A percentile compares a stretch with the other conserved stretches of the same genome.
Conservation (phyloP, 2,113 vertebrate species). For the Cairina moschata region DNA sequence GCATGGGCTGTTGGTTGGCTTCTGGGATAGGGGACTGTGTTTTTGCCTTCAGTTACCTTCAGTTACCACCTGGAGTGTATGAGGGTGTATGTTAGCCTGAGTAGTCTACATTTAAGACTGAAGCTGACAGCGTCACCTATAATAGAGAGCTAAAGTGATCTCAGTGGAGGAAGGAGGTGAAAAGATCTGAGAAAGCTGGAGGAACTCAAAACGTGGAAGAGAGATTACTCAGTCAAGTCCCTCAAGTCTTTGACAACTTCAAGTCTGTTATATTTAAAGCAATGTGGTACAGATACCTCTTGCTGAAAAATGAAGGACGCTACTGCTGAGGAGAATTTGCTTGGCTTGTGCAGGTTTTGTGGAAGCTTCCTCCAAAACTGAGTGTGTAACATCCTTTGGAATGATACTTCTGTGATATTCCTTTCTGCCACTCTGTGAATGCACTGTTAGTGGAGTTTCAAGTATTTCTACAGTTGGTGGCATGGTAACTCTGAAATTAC, state of each 20-base stretch:
- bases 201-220: not conserved
- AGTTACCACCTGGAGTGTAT: not conserved
- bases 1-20: fast-evolving
- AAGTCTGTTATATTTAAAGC: not conserved
- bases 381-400: fast-evolving
- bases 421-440: not conserved
- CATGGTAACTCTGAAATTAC: not conserved
- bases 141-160: not conserved
- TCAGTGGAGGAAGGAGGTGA: not conserved
- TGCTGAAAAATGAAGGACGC: not conserved
- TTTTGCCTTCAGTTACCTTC: too few species aligned
- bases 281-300: not conserved
- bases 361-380: not conserved
- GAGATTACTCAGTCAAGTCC: not conserved
- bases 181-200: not conserved
- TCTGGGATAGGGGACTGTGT: not conserved
- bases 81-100: not conserved
- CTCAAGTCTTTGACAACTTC: not conserved
- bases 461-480: not conserved
- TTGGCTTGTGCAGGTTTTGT: not conserved
- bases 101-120: not conserved
- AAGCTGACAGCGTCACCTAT: not conserved
- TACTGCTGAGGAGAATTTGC: not conserved
- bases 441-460: not conserved
- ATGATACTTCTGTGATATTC: not conserved